Conservation (phyloP, 2,888 invertebrate genomes). For the Boloria euphrosyne region DNA sequence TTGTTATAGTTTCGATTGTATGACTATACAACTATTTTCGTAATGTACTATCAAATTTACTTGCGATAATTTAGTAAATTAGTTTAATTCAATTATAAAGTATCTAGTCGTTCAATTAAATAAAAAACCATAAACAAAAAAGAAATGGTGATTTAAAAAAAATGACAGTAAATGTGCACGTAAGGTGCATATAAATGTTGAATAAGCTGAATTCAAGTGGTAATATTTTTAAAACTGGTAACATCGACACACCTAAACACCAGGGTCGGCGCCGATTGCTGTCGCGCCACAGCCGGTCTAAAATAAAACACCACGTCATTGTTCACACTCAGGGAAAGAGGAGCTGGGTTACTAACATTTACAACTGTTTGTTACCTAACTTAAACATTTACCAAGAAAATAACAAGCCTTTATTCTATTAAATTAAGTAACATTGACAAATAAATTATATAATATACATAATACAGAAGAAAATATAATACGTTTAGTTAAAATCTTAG, state of each 20-base stretch:
- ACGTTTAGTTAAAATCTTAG: conserved; percentile 1
- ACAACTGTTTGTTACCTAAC: conserved; percentile 32
- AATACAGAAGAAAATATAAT: conserved; percentile 8
- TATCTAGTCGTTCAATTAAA: neutral
- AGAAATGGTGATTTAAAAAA: neutral
- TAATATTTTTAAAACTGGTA: conserved; percentile 65
- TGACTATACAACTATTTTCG: no score
- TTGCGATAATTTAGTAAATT: no score
- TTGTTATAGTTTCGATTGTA: neutral
- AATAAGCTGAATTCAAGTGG: conserved; percentile 57
- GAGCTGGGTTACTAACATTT: conserved; percentile 43
- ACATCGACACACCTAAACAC: conserved; percentile 84
- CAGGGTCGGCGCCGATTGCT: conserved; percentile 82
- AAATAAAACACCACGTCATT: conserved; percentile 79
- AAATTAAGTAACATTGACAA: conserved; percentile 31
- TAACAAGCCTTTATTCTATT: conserved; percentile 1
- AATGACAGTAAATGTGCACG: conserved; percentile 23
- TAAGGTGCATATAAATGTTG: conserved; percentile 23
- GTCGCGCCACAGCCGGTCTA: conserved; percentile 82
- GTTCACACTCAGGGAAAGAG: conserved; percentile 61
- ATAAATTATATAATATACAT: conserved; percentile 14
- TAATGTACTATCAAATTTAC: no score
- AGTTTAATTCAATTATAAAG: neutral
- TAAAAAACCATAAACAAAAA: neutral
- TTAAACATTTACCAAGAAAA: conserved; percentile 2